These are phyloP conservation scores for Lochmaea crataegi DNA, from an alignment of 2,888 invertebrate genomes.

Conservation along the genomic window DNA sequence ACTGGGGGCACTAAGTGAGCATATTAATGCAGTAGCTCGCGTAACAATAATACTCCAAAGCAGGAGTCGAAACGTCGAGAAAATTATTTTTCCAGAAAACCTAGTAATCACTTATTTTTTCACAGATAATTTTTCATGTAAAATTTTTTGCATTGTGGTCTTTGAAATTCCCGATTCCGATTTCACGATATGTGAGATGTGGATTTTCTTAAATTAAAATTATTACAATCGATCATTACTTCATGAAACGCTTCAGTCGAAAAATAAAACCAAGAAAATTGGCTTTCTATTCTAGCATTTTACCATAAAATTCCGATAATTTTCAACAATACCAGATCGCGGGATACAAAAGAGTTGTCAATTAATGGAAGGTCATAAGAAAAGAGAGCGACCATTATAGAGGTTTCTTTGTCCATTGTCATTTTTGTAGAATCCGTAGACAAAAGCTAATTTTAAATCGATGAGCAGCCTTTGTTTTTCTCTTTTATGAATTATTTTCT, in stretches of 20 bases:
- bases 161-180: no score
- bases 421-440: conserved; percentile 54
- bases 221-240: conserved; percentile 8
- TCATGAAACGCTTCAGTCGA: conserved; percentile 15
- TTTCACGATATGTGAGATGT: no score
- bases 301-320: conserved; percentile 43
- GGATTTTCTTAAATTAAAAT: no score
- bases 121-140: no score
- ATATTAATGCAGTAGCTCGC: no score
- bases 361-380: conserved; percentile 51
- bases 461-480: conserved; percentile 48
- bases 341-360: conserved; percentile 47
- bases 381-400: conserved; percentile 46
- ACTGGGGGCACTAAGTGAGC: no score
- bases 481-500: conserved; percentile 41
- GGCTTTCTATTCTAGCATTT: conserved; percentile 37
- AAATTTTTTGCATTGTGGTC: no score
- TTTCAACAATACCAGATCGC: conserved; percentile 38
- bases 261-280: conserved; percentile 24
- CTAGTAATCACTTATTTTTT: no score
- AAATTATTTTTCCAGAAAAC: no score
- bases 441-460: conserved; percentile 55
- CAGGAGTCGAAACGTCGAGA: no score
- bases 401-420: conserved; percentile 56
- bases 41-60: no score